A percentile compares a stretch with the other conserved stretches of the same genome.
Evolutionary conservation across 2,113 vertebrate species (phyloP).

Genomic region (Mugil cephalus): DNA sequence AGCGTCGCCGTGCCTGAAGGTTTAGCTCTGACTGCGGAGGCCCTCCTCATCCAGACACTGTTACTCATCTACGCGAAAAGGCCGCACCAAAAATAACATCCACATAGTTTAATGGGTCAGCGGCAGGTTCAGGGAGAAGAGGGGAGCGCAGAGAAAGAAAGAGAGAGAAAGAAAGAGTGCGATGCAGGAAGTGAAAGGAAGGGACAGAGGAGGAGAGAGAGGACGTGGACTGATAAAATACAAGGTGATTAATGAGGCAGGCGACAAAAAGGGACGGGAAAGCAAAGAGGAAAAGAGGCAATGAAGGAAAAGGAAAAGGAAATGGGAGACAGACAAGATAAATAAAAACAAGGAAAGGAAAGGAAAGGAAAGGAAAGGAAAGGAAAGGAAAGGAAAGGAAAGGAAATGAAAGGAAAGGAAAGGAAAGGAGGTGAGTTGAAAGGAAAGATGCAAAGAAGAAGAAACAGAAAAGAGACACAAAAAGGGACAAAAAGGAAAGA

Average conservation of each 20-base stretch:
- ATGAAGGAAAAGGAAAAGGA: too few relatives aligned
- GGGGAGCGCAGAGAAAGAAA: constrained; percentile 13
- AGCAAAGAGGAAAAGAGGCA: neutral
- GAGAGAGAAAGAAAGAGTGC: neutral
- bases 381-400: neutral
- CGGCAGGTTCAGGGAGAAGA: constrained; percentile 39
- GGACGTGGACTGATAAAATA: neutral
- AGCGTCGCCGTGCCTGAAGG: too few relatives aligned
- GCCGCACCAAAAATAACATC: constrained; percentile 66
- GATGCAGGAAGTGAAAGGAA: too few relatives aligned
- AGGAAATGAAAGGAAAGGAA: neutral
- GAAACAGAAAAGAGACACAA: neutral
- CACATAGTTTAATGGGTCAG: constrained; percentile 58
- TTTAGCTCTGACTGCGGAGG: too few relatives aligned
- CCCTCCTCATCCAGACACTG: neutral
- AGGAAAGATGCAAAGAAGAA: neutral
- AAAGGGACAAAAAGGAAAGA: neutral
- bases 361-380: neutral
- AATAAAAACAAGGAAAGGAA: neutral
- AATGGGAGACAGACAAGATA: neutral
- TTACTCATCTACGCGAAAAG: constrained; percentile 26
- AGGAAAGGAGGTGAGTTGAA: too few relatives aligned
- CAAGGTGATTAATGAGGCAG: too few relatives aligned
- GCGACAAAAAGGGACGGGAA: neutral
- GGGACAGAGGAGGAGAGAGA: neutral